These are phyloP conservation scores for Nannoperca australis DNA, from an alignment of 2,797 vertebrate genomes.

Conservation along the genomic window DNA sequence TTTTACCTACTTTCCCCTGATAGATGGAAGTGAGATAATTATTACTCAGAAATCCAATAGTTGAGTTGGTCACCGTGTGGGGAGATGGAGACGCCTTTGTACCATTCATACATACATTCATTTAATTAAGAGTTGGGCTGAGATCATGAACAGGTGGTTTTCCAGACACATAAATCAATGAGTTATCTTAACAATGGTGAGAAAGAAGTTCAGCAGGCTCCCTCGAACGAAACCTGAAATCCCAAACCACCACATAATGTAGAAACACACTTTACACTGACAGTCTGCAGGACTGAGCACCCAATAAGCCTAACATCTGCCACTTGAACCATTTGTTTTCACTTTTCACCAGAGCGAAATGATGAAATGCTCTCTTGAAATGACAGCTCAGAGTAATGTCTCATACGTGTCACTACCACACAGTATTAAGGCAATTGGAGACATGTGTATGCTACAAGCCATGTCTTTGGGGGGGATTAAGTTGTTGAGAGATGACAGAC, in stretches of 20 bases:
- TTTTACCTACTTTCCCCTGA: constrained; percentile 9
- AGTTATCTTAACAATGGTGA: constrained; percentile 26
- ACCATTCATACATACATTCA: constrained; percentile 25
- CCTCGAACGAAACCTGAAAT: constrained; percentile 27
- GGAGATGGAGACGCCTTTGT: constrained; percentile 20
- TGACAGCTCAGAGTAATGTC: constrained; percentile 31
- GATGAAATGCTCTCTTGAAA: constrained; percentile 35
- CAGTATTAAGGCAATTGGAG: constrained; percentile 40
- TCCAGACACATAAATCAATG: constrained; percentile 35
- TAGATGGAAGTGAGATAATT: constrained; percentile 34
- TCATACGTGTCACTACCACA: constrained; percentile 18
- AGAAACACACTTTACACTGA: constrained; percentile 6
- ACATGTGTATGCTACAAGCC: constrained; percentile 28
- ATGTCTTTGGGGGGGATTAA: constrained; percentile 55
- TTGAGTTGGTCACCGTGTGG: neutral
- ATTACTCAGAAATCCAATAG: constrained; percentile 38
- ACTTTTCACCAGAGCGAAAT: constrained; percentile 27
- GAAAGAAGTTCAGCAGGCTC: constrained; percentile 9
- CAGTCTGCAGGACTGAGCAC: constrained; percentile 20
- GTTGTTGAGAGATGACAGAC: constrained; percentile 63
- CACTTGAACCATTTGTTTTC: constrained; percentile 42
- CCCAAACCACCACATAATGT: constrained; percentile 12
- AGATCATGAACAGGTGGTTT: constrained; percentile 33
- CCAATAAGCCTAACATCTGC: constrained; percentile 8
- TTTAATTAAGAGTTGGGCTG: constrained; percentile 13